Percentiles rank a stretch among this genome's conserved stretches.
Conservation (phyloP, 2,113 vertebrate species). For the Promerops cafer region DNA sequence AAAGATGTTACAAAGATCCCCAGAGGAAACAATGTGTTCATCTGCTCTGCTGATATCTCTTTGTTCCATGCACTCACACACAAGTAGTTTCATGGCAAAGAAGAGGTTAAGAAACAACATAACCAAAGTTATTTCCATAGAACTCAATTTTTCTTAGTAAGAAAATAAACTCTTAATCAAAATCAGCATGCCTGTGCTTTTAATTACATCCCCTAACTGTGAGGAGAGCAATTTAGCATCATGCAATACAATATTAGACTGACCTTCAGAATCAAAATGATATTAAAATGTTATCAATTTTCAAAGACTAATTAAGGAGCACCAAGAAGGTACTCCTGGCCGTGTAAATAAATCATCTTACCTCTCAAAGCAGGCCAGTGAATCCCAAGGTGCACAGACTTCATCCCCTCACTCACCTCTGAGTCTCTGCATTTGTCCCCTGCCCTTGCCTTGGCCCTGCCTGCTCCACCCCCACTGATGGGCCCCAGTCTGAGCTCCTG, state of each 20-base stretch:
- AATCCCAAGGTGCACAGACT: neutral
- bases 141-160: slow-evolving; percentile 22
- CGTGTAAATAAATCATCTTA: neutral
- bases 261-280: slow-evolving; percentile 41
- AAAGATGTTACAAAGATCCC: neutral
- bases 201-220: slow-evolving; percentile 31
- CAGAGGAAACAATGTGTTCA: neutral
- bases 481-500: neutral
- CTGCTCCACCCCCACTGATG: neutral
- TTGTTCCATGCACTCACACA: neutral
- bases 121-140: neutral
- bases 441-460: neutral
- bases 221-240: slow-evolving; percentile 35
- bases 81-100: neutral
- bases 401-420: neutral
- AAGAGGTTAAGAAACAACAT: slow-evolving; percentile 3
- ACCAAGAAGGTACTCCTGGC: neutral
- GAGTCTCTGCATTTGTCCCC: neutral
- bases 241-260: slow-evolving; percentile 4
- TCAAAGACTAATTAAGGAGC: slow-evolving; percentile 7
- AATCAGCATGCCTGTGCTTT: neutral
- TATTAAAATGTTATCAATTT: slow-evolving; percentile 20
- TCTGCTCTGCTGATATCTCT: neutral
- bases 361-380: neutral
- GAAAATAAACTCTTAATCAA: slow-evolving; percentile 33